Base-by-base conservation (phyloP, 2,113 vertebrate genomes). In the Dipodomys merriami region DNA sequence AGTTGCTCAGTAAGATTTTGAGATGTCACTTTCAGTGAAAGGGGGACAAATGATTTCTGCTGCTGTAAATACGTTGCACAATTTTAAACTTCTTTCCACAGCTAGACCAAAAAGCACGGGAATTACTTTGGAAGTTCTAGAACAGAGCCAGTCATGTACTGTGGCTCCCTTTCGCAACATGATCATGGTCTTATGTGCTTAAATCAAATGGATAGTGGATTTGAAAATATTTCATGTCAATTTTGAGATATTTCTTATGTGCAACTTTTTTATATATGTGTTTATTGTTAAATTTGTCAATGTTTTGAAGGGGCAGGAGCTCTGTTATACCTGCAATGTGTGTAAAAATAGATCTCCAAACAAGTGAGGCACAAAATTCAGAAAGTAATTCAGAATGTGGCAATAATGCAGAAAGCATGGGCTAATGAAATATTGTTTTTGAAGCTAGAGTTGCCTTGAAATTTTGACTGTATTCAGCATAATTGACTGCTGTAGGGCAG, bases 401-500 rank as follows among this genome's bases (percentile, higher is more conserved):
- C 84, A 86, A 64, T 81, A 57, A 64, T 76, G n/a, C 23, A 86
- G 68, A 91, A 81, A 15, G 35, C 62, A 79, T 57, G 13, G 19
- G 11, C 15, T 23, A 72, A 30, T 88, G 88, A 80, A 73, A 30
- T 53, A 69, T 82, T 86, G 79, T 90, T 89, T 96, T 90, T 93
- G 64, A 10, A 25, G 65, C 16, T 83, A 77, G 73, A 81, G 23
- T 39, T 30, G 74, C 77, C 22, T 92, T 85, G 6, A 30, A 71
- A 44, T 80, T 85, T 83, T 84, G 35, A 78, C 62, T 82, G 73
- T 57, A 18, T 93, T 96, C 39, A 88, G 22, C 60, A 25, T 78
- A 95, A 96, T 71, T 95, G 93, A 3, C 65, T 93, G 46, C 80
- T 86, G 80, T 69, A 85, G 84, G 83, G 35, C 90, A 96, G 93